Conservation (phyloP, 2,888 invertebrate species). For the Nebria salina region DNA sequence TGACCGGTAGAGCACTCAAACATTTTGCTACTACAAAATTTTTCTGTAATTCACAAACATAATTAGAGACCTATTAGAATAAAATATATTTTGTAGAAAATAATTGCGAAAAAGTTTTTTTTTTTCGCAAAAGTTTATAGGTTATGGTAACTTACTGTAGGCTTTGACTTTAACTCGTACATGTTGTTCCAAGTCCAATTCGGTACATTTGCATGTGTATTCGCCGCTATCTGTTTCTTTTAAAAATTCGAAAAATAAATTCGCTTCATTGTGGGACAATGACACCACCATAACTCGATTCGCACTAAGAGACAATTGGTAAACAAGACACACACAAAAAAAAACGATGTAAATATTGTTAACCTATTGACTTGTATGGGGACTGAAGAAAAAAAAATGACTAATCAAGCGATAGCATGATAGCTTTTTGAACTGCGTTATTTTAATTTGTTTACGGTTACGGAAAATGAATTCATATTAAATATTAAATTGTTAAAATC, state of each 20-base stretch:
- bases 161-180: conserved; percentile 43
- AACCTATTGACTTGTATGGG: conserved; percentile 7
- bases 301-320: conserved; percentile 12
- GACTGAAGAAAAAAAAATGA: conserved; percentile 11
- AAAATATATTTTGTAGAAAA: no score
- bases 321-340: conserved; percentile 16
- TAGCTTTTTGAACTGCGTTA: neutral
- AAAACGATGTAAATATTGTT: conserved; percentile 9
- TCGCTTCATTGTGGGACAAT: conserved; percentile 42
- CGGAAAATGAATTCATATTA: neutral
- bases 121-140: no score
- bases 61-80: neutral
- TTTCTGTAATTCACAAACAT: conserved; percentile 29
- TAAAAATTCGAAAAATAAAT: conserved; percentile 51
- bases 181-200: conserved; percentile 37
- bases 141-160: conserved; percentile 24
- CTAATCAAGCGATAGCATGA: neutral
- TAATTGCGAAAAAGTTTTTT: no score
- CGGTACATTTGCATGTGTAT: conserved; percentile 52
- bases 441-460: neutral
- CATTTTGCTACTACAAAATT: conserved; percentile 54
- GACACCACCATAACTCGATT: conserved; percentile 45
- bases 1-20: conserved; percentile 57
- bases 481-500: neutral
- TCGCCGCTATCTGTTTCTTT: conserved; percentile 54